Base-by-base conservation (phyloP, 2,888 invertebrate genomes). In the Diaperis boleti region DNA sequence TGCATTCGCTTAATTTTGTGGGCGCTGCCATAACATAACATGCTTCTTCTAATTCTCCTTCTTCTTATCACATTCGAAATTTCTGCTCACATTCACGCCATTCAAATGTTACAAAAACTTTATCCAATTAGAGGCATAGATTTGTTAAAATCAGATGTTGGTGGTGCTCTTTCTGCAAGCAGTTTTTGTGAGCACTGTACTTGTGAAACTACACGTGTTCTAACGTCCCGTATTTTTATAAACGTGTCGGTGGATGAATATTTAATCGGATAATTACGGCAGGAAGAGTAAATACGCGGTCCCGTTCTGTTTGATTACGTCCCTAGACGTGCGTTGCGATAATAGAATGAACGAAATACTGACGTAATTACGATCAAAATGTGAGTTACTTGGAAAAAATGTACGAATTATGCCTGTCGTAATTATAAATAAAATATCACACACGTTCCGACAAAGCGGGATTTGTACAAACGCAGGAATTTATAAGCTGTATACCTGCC, bases 151-250 rank as follows among this genome's bases (percentile, higher is more conserved):
- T n/a, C n/a, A n/a, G n/a, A n/a, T n/a, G n/a, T n/a, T n/a, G n/a
- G n/a, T n/a, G n/a, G n/a, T n/a, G n/a, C n/a, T n/a, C n/a, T n/a
- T n/a, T n/a, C n/a, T n/a, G n/a, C n/a, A n/a, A n/a, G n/a, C n/a
- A n/a, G n/a, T n/a, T n/a, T n/a, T n/a, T n/a, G n/a, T n/a, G n/a
- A n/a, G n/a, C n/a, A n/a, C n/a, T n/a, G n/a, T n/a, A n/a, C n/a
- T n/a, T n/a, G n/a, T n/a, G n/a, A n/a, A n/a, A n/a, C n/a, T n/a
- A n/a, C n/a, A n/a, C n/a, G n/a, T n/a, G n/a, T n/a, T n/a, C n/a
- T n/a, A n/a, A n/a, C n/a, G n/a, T n/a, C n/a, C n/a, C n/a, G n/a
- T 70, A 68, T 68, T 68, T 66, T 59, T 68, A 66, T 65, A 68
- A 68, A 61, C 47, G 45, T 61, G 61, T 61, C 47, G 55, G 61